These are phyloP conservation scores for Micronycteris hirsuta DNA, from an alignment of 2,113 vertebrate genomes.

Conservation along the genomic window DNA sequence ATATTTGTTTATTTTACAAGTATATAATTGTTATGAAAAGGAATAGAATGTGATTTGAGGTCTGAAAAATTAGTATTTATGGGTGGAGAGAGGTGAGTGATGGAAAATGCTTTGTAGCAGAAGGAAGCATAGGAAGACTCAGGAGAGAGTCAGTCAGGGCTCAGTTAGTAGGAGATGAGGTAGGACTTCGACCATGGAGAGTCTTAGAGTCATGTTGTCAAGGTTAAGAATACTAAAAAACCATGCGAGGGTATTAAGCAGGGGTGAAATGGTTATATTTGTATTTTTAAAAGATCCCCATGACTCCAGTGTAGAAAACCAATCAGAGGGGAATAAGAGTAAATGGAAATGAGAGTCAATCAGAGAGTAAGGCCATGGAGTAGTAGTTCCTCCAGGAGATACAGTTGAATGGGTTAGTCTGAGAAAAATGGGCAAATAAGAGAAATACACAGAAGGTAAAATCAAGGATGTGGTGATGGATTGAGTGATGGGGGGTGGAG, in stretches of 20 bases:
- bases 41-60: not conserved
- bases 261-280: not conserved
- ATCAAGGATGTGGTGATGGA: not conserved
- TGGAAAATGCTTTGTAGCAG: not conserved
- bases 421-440: not conserved
- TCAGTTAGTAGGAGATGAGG: not conserved
- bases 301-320: not conserved
- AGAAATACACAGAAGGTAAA: not conserved
- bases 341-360: not conserved
- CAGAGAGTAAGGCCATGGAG: not conserved
- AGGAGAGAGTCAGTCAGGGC: not conserved
- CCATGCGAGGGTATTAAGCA: not conserved
- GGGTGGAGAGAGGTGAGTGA: not conserved
- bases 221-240: not conserved
- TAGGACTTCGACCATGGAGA: not conserved
- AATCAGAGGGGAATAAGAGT: not conserved
- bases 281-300: not conserved
- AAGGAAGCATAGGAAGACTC: not conserved
- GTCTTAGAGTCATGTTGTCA: not conserved
- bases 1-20: not conserved
- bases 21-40: not conserved
- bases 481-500: not conserved
- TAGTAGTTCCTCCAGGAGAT: not conserved
- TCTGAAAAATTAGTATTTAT: constrained; percentile 10
- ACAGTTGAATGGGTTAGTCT: not conserved